phyloP scores from a whole-genome alignment of 1,140 invertebrate species.

The Cepaea nemoralis region DNA sequence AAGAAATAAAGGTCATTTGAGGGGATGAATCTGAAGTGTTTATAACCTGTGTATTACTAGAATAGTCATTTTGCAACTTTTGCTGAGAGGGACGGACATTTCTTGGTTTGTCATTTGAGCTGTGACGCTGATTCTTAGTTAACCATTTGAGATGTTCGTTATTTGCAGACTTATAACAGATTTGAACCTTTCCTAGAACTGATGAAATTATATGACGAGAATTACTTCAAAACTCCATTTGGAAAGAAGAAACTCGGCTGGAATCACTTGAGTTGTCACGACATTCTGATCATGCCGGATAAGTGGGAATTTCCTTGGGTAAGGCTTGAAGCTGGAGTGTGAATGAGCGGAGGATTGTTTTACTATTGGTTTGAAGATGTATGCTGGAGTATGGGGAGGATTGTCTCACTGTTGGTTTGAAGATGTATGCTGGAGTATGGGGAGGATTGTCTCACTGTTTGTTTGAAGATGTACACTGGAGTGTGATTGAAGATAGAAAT shows the following conservation, averaged over 20 bases:
- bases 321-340: slow-evolving; percentile 22
- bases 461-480: not conserved
- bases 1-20: too few relatives aligned
- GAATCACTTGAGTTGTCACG: slow-evolving; percentile 65
- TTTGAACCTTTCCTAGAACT: not conserved
- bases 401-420: too few relatives aligned
- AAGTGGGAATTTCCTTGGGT: slow-evolving; percentile 74
- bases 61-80: too few relatives aligned
- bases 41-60: too few relatives aligned
- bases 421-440: not conserved
- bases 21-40: too few relatives aligned
- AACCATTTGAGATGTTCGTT: too few relatives aligned
- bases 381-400: not conserved
- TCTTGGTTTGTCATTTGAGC: too few relatives aligned
- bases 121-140: too few relatives aligned
- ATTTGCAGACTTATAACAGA: too few relatives aligned
- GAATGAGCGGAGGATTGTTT: too few relatives aligned
- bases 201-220: slow-evolving; percentile 1
- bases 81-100: too few relatives aligned
- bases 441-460: not conserved
- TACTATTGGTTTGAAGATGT: not conserved
- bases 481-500: not conserved
- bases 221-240: slow-evolving; percentile 14
- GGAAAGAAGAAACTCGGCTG: slow-evolving; percentile 51
- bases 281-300: slow-evolving; percentile 72